Evolutionary conservation across 2,797 vertebrate species (phyloP), one percentile per base, ranked within the genome.

Genomic region (Champsocephalus gunnari): DNA sequence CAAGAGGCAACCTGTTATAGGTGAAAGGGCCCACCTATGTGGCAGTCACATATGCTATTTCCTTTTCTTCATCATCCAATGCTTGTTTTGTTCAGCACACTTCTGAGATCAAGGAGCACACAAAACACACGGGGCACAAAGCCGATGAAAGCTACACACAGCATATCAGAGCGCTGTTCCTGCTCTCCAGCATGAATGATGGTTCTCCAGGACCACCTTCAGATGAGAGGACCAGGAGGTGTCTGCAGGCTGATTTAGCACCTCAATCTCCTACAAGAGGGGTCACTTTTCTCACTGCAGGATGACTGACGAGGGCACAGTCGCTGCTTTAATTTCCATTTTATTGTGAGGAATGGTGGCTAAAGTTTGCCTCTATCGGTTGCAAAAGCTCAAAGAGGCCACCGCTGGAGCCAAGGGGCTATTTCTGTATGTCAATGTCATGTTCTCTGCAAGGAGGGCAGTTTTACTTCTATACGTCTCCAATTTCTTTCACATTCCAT

Each of bases 211-310:
- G 72, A 85, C 80, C 75, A 67, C 73, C 86, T 83, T 88, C 80
- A 85, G 84, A 88, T 81, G 83, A 90, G 88, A 77, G 65, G 77
- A 57, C 85, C 81, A 75, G 82, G 69, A 81, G 70, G 75, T 79
- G 75, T 83, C 89, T 84, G 83, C 73, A 54, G 81, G 80, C 89
- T 90, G 93, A 95, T 94, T 93, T 93, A 93, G 81, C 57, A 53
- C 71, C 87, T 88, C 86, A 79, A 86, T 91, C 86, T 80, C n/a
- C 5, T 51, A 86, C 80, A 80, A 81, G 60, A 79, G 76, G 67
- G 82, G 89, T 83, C 83, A 73, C 79, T 90, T 79, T 86, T 80
- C 74, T 67, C 67, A 28, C 74, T 44, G 16, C 58, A 12, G 66
- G 71, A 84, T 89, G 90, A 92, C 86, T 89, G 88, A 92, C 34